Conservation (phyloP, 2,888 invertebrate genomes). For the Epinotia demarniana region DNA sequence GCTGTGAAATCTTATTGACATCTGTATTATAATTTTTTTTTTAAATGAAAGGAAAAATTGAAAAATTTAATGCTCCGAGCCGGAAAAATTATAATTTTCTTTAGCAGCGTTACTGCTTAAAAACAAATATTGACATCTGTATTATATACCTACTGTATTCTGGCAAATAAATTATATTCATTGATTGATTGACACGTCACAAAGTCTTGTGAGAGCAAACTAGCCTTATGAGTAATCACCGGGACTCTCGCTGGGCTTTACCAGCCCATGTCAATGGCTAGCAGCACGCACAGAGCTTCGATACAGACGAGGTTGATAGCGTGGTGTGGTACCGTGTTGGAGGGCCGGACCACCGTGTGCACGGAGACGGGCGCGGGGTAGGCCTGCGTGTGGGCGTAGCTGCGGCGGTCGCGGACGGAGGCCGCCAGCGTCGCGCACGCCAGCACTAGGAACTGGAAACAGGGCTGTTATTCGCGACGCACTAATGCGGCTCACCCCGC, state of each 20-base stretch:
- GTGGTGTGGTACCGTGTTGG: slow-evolving; percentile 29
- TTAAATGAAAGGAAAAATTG: no score
- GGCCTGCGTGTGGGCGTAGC: slow-evolving; percentile 33
- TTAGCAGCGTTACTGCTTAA: no score
- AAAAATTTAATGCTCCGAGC: no score
- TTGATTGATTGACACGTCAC: no score
- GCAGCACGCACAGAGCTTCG: not conserved
- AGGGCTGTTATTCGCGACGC: no score
- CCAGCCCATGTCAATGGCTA: slow-evolving; percentile 16
- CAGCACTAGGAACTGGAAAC: slow-evolving; percentile 48
- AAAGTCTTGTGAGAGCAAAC: not conserved
- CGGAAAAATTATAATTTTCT: no score
- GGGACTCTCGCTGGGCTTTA: not conserved
- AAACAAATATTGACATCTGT: no score
- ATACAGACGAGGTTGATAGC: not conserved
- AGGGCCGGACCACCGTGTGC: slow-evolving; percentile 31
- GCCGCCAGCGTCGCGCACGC: slow-evolving; percentile 45
- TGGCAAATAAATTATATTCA: no score
- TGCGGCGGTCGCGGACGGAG: slow-evolving; percentile 51
- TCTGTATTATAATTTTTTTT: no score
- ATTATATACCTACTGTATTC: no score
- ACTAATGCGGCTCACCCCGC: no score
- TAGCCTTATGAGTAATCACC: slow-evolving; percentile 4
- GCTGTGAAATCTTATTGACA: no score
- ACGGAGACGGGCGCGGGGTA: slow-evolving; percentile 35